Conservation (phyloP, 2,888 invertebrate species). For the Microplitis manilae region DNA sequence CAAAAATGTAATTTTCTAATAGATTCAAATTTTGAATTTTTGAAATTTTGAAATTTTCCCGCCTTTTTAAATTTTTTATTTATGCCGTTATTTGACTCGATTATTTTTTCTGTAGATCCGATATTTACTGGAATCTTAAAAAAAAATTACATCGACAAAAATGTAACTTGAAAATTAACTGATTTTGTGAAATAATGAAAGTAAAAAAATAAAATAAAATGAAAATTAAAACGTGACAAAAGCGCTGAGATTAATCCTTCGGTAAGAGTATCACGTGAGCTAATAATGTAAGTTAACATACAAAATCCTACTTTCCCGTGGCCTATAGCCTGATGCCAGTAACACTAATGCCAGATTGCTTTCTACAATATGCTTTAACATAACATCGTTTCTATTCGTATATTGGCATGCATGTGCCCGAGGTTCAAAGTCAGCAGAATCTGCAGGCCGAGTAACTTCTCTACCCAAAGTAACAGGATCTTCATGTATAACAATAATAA, state of each 20-base stretch:
- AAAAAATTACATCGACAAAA: too few relatives aligned
- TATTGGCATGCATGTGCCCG: background rate
- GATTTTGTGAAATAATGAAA: too few relatives aligned
- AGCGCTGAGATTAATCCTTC: background rate
- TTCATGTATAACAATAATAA: background rate
- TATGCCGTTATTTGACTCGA: too few relatives aligned
- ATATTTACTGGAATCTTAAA: too few relatives aligned
- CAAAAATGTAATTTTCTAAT: too few relatives aligned
- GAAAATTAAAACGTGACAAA: background rate
- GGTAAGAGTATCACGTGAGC: background rate
- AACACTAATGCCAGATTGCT: constrained; percentile 28
- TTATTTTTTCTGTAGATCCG: too few relatives aligned
- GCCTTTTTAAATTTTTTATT: too few relatives aligned
- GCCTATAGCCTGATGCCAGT: constrained; percentile 47
- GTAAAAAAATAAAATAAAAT: background rate
- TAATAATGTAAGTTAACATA: constrained; percentile 6
- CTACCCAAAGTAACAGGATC: background rate
- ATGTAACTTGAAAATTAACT: too few relatives aligned
- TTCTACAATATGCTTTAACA: constrained; percentile 15
- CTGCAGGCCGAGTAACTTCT: background rate
- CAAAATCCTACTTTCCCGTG: constrained; percentile 53
- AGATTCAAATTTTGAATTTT: too few relatives aligned
- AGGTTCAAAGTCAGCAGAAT: constrained; percentile 26
- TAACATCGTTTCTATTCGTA: background rate
- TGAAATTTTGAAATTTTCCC: too few relatives aligned